Evolutionary conservation across 2,888 invertebrate genomes (phyloP).

Genomic region (Dolomedes plantarius): DNA sequence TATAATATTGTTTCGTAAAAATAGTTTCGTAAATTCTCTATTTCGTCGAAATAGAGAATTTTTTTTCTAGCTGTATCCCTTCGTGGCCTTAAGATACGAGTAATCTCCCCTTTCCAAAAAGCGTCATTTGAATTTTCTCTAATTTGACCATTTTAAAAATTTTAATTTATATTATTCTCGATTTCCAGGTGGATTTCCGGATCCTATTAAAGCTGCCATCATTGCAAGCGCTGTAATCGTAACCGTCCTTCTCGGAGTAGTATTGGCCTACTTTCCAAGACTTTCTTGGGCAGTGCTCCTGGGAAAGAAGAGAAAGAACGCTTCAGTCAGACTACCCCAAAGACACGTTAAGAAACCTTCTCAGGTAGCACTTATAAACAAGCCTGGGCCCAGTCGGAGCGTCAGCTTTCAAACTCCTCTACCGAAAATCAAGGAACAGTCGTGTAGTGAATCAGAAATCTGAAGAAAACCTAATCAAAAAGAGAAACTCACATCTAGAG

Average conservation of each 20-base stretch:
- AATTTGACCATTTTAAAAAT: no score
- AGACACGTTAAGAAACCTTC: neutral
- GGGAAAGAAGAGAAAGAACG: conserved; percentile 27
- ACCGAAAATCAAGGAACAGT: conserved; percentile 38
- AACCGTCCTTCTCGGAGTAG: conserved; percentile 52
- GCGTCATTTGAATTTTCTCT: no score
- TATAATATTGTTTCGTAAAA: no score
- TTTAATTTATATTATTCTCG: no score
- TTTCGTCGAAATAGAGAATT: no score
- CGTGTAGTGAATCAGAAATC: conserved; percentile 33
- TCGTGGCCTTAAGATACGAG: no score
- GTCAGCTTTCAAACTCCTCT: conserved; percentile 58
- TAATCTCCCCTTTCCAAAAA: no score
- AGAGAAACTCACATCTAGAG: no score
- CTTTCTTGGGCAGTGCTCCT: conserved; percentile 15
- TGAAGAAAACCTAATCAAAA: neutral
- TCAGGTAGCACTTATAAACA: neutral
- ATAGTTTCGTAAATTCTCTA: no score
- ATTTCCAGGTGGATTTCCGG: conserved; percentile 43
- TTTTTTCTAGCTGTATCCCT: no score
- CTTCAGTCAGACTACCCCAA: conserved; percentile 1
- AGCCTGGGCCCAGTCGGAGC: conserved; percentile 20
- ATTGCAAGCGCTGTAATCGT: conserved; percentile 62
- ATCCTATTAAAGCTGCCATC: conserved; percentile 56
- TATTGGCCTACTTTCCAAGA: conserved; percentile 56